phyloP scores from a whole-genome alignment of 2,113 vertebrate genomes.

The Isurus oxyrinchus region DNA sequence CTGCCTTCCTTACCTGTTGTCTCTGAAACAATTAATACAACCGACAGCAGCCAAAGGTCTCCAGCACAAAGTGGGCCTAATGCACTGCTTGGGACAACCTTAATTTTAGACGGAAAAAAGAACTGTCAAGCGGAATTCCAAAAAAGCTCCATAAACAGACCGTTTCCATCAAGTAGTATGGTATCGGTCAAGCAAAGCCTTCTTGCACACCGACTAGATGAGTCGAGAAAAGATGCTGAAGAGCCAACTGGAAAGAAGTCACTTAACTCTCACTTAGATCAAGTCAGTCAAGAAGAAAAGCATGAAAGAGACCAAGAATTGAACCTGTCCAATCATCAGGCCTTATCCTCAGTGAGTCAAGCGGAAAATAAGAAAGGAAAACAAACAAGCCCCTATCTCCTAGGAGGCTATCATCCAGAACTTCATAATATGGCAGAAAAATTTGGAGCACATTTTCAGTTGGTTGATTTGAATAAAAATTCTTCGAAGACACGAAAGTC shows the following conservation, averaged over 20 bases:
- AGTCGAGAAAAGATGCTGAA: background rate
- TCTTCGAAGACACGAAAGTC: background rate
- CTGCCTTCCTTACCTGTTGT: background rate
- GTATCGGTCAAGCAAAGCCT: background rate
- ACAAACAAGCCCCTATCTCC: background rate
- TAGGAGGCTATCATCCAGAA: background rate
- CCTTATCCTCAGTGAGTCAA: background rate
- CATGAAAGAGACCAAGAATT: background rate
- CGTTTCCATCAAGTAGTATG: background rate
- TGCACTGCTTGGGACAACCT: background rate
- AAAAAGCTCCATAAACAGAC: background rate
- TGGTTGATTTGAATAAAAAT: conserved; percentile 35
- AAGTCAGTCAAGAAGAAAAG: background rate
- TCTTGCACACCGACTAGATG: background rate
- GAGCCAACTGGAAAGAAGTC: background rate
- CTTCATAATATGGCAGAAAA: conserved; percentile 17
- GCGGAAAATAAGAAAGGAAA: conserved; percentile 4
- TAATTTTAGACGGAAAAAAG: background rate
- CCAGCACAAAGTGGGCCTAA: background rate
- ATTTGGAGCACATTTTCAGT: conserved; percentile 30
- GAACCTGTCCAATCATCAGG: background rate
- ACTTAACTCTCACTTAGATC: background rate
- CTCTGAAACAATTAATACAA: background rate
- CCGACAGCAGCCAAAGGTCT: background rate
- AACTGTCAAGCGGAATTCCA: background rate